Evolutionary conservation across 2,113 vertebrate genomes (phyloP).

Genomic region (Ia io): DNA sequence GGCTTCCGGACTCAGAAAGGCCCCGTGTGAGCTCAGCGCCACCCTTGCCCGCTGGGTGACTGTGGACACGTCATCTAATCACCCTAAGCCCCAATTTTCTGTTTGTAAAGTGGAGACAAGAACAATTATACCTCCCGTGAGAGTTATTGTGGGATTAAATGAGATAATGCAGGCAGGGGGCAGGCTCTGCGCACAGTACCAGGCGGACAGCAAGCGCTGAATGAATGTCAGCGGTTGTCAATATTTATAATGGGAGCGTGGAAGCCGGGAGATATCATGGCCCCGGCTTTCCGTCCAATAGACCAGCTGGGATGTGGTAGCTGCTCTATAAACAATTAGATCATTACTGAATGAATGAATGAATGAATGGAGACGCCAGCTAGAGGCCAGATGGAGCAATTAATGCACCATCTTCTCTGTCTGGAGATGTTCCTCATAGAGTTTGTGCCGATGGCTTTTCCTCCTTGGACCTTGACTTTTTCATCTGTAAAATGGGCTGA

Average conservation of each 20-base stretch:
- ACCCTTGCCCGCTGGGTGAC: neutral
- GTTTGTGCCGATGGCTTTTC: neutral
- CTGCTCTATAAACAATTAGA: neutral
- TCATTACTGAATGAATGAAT: neutral
- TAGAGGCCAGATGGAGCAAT: neutral
- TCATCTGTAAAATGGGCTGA: neutral
- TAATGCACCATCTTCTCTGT: neutral
- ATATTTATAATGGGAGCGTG: neutral
- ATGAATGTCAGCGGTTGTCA: neutral
- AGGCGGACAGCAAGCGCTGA: neutral
- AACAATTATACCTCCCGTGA: neutral
- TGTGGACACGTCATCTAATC: neutral
- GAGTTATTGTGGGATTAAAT: neutral
- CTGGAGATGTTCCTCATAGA: neutral
- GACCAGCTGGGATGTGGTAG: neutral
- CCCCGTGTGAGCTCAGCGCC: neutral
- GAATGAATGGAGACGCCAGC: neutral
- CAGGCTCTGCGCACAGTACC: neutral
- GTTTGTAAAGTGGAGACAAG: constrained; percentile 26
- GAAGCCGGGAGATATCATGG: neutral
- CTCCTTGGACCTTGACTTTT: neutral
- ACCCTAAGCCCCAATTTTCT: constrained; percentile 22
- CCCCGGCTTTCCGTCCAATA: neutral
- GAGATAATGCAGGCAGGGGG: neutral
- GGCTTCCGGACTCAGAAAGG: neutral